These are phyloP conservation scores for Drosophila atripex DNA, from an alignment of 2,888 invertebrate genomes.

Conservation along the genomic window DNA sequence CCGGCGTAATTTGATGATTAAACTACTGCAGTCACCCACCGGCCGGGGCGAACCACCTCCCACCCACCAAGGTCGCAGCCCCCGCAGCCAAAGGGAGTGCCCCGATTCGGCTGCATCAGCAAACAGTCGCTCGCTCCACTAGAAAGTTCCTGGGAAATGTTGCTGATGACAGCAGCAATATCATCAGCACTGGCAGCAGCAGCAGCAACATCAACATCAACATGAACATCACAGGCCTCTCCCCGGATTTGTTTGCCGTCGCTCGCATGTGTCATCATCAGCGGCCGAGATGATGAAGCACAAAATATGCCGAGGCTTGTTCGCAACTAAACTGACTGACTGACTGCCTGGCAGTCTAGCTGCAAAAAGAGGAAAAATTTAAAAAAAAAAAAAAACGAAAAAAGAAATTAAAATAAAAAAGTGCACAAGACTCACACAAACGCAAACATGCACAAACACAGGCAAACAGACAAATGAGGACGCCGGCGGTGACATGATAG, in stretches of 20 bases:
- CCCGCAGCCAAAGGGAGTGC: slow-evolving; percentile 2
- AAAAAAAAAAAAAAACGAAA: slow-evolving; percentile 37
- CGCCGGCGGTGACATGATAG: slow-evolving; percentile 77
- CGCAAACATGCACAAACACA: slow-evolving; percentile 6
- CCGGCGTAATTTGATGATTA: slow-evolving; percentile 33
- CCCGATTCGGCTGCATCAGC: slow-evolving; percentile 21
- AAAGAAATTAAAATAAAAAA: slow-evolving; percentile 33
- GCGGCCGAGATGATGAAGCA: slow-evolving; percentile 68
- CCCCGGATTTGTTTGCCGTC: slow-evolving; percentile 65
- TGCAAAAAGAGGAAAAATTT: slow-evolving; percentile 46
- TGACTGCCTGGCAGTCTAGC: slow-evolving; percentile 38
- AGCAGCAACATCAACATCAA: slow-evolving; percentile 25
- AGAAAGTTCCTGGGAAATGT: slow-evolving; percentile 47
- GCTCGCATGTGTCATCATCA: slow-evolving; percentile 75
- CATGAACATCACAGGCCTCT: slow-evolving; percentile 32
- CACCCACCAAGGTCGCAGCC: slow-evolving; percentile 43
- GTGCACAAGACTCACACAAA: slow-evolving; percentile 14
- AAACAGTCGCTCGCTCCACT: slow-evolving; percentile 11
- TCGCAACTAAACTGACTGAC: slow-evolving; percentile 62
- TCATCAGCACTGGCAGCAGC: slow-evolving; percentile 35
- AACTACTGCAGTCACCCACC: slow-evolving; percentile 2
- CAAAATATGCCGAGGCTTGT: slow-evolving; percentile 67
- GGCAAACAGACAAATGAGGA: slow-evolving; percentile 74
- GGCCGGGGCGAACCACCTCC: not conserved
- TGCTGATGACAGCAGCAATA: slow-evolving; percentile 69